Base-by-base conservation (phyloP, 2,797 vertebrate genomes). In the Schizopygopsis malacanthus region DNA sequence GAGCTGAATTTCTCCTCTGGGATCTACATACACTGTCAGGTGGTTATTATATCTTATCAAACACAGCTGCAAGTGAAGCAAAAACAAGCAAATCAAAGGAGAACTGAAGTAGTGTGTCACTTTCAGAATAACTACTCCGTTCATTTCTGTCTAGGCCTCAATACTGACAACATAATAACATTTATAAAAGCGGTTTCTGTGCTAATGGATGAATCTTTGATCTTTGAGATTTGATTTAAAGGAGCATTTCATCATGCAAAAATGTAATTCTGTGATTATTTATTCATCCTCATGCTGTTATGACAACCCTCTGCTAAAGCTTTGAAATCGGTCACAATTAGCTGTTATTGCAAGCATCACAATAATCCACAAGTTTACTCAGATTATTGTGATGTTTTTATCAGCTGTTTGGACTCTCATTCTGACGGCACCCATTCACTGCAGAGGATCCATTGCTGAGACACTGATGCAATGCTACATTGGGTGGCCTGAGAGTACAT, bases 1-100 rank as follows among this genome's bases (percentile, higher is more conserved):
- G 76, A 59, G 76, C 12, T 78, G 37, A 9, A n/a, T 25, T 25
- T 78, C 52, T 78, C 75, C 75, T 78, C 20, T n/a, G 52, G 33
- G 75, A 56, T 78, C 50, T 56, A 7, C 9, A 76, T 54, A n/a
- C 20, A 56, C 5, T 39, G 3, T 41, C 52, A 59, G 52, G 37
- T 41, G 3, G 76, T 78, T 78, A 78, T 78, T 41, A 25, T 78
- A 59, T n/a, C 6, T 59, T 10, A 41, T 78, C 25, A 59, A n/a
- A 61, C 54, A 41, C 33, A 43, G 76, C 13, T 25, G 54, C 7
- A 43, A 43, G 39, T 25, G 22, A 28, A 20, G 25, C 72, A 75
- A 76, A 43, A 77, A 15, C 52, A 56, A 52, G 72, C 25, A 50
- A 47, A 73, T 33, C 45, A 33, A 52, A 6, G 8, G 54, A 16